These are phyloP conservation scores for Opisthograptis luteolata DNA, from an alignment of 2,888 invertebrate genomes.

Conservation along the genomic window DNA sequence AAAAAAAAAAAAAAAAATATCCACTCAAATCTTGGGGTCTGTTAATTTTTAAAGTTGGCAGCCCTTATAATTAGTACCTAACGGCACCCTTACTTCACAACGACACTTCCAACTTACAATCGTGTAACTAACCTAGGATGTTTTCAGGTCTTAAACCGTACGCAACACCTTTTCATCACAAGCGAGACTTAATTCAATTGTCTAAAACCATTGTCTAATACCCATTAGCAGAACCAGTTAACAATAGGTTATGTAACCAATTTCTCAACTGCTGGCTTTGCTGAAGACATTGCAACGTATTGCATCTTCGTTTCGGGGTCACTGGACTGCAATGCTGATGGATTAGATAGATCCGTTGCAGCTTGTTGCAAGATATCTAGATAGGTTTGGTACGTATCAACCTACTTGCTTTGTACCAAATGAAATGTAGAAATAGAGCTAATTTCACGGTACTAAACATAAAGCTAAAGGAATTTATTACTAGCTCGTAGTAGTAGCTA, in stretches of 20 bases:
- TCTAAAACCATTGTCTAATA: conserved; percentile 16
- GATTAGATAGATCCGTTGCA: conserved; percentile 10
- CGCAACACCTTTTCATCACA: conserved; percentile 22
- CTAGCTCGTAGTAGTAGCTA: too few species aligned
- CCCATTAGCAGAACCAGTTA: conserved; percentile 11
- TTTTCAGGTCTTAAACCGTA: conserved; percentile 7
- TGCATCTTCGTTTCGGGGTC: conserved; percentile 1
- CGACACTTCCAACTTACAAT: too few species aligned
- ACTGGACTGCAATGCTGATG: conserved; percentile 12
- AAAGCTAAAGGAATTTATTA: too few species aligned
- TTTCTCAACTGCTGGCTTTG: conserved; percentile 7
- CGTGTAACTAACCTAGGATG: background rate
- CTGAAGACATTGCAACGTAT: conserved; percentile 17
- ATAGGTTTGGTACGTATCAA: too few species aligned
- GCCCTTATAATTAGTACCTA: too few species aligned
- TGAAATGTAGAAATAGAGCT: too few species aligned
- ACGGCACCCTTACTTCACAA: too few species aligned
- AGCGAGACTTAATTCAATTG: conserved; percentile 11
- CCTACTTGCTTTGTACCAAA: too few species aligned
- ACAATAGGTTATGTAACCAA: conserved; percentile 18
- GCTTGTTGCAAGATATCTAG: conserved; percentile 5
- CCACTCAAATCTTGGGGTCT: too few species aligned
- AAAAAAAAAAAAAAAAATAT: too few species aligned
- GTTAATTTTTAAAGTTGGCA: too few species aligned
- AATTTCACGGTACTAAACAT: too few species aligned